phyloP scores from a whole-genome alignment of 1,140 invertebrate species.

The Pseudomyrmex cubaensis region DNA sequence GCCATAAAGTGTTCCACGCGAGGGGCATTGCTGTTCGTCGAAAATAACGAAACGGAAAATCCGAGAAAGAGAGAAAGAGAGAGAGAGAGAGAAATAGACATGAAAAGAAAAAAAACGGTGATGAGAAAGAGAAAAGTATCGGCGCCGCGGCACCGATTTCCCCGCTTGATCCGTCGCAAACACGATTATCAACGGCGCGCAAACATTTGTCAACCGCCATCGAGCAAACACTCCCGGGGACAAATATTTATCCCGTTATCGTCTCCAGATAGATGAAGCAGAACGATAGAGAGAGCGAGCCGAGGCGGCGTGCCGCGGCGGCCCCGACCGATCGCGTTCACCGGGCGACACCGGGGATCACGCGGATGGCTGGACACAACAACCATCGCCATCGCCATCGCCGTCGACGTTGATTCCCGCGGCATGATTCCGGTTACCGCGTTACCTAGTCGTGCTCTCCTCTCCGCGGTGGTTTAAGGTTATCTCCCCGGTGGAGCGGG shows the following conservation, averaged over 20 bases:
- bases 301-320: slow-evolving; percentile 16
- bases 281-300: slow-evolving; percentile 38
- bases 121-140: slow-evolving; percentile 19
- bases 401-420: slow-evolving; percentile 66
- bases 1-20: slow-evolving; percentile 23
- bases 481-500: slow-evolving; percentile 52
- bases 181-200: slow-evolving; percentile 49
- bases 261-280: slow-evolving; percentile 51
- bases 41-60: slow-evolving; percentile 62
- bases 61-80: slow-evolving; percentile 4
- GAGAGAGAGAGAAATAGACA: slow-evolving; percentile 1
- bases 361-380: slow-evolving; percentile 45
- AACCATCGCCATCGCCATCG: slow-evolving; percentile 54
- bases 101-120: not conserved
- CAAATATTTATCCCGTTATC: slow-evolving; percentile 61
- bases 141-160: slow-evolving; percentile 53
- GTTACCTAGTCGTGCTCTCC: slow-evolving; percentile 65
- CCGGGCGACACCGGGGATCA: slow-evolving; percentile 34
- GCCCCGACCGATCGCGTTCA: slow-evolving; percentile 52
- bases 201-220: slow-evolving; percentile 51
- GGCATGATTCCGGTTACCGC: slow-evolving; percentile 69
- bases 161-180: slow-evolving; percentile 48
- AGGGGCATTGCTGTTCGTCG: slow-evolving; percentile 45
- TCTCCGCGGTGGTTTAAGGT: slow-evolving; percentile 56
- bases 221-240: slow-evolving; percentile 54